Evolutionary conservation across 1,140 invertebrate genomes (phyloP).

Genomic region (Heliconius congener): DNA sequence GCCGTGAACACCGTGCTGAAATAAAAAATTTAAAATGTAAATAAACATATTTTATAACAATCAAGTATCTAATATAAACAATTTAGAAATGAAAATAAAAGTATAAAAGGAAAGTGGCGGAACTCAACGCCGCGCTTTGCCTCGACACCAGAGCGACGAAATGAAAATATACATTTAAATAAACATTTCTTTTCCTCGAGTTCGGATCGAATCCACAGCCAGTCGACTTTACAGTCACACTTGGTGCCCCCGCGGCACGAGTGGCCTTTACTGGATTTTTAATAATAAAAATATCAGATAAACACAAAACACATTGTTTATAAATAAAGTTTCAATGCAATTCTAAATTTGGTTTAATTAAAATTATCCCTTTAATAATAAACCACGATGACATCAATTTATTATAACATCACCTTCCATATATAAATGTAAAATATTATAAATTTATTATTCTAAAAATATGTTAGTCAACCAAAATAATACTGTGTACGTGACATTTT

Average conservation of each 20-base stretch:
- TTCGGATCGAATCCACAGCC: too few species aligned
- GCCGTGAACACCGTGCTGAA: slow-evolving; percentile 70
- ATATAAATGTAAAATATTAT: not conserved
- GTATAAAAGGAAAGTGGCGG: too few species aligned
- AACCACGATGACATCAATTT: not conserved
- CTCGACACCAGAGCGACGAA: too few species aligned
- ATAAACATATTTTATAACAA: not conserved
- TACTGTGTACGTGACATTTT: not conserved
- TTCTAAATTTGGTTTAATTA: too few species aligned
- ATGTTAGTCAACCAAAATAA: not conserved
- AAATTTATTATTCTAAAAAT: not conserved
- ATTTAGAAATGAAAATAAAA: too few species aligned
- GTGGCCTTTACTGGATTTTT: too few species aligned
- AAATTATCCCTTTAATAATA: not conserved
- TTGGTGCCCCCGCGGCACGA: too few species aligned
- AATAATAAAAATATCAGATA: not conserved
- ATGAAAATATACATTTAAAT: too few species aligned
- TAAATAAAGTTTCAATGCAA: too few species aligned
- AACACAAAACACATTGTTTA: not conserved
- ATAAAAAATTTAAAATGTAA: not conserved
- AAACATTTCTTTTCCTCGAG: too few species aligned
- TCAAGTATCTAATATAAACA: not conserved
- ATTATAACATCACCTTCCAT: not conserved
- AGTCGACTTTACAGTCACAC: too few species aligned
- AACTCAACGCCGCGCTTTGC: too few species aligned